Percentiles rank a stretch among this genome's conserved stretches.
Evolutionary conservation across 2,797 vertebrate genomes (phyloP).

Genomic region (Cuniculus paca): DNA sequence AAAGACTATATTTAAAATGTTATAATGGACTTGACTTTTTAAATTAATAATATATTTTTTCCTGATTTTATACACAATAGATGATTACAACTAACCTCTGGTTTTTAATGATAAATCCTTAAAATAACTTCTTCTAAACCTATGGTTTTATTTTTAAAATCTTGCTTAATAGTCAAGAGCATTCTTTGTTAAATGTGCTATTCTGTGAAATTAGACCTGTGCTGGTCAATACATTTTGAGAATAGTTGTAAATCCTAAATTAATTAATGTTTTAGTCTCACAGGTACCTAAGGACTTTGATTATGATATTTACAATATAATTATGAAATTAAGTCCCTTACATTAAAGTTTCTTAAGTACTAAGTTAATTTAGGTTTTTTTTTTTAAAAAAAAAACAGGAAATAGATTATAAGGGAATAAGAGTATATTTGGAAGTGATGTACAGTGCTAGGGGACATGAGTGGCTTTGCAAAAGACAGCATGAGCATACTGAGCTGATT

Average conservation of each 20-base stretch:
- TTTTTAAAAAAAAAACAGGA: background rate
- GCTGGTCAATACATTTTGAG: background rate
- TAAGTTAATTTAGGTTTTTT: background rate
- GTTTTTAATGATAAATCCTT: slow-evolving; percentile 45
- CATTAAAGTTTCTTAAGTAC: background rate
- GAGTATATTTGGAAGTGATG: background rate
- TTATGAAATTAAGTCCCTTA: slow-evolving; percentile 8
- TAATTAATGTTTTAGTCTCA: slow-evolving; percentile 46
- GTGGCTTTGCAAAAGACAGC: background rate
- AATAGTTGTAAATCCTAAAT: background rate
- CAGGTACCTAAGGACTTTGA: background rate
- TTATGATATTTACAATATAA: background rate
- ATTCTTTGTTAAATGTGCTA: background rate
- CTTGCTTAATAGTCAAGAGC: slow-evolving; percentile 35
- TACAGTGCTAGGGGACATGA: background rate
- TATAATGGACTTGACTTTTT: background rate
- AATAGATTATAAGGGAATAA: background rate
- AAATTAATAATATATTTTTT: background rate
- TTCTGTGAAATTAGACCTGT: background rate
- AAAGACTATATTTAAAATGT: background rate
- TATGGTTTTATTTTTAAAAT: slow-evolving; percentile 24
- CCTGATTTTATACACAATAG: background rate
- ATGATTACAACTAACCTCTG: background rate
- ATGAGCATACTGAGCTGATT: background rate
- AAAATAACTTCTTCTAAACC: slow-evolving; percentile 23